phyloP scores from a whole-genome alignment of 2,797 vertebrate genomes.

The Bryconaethiops microstoma region DNA sequence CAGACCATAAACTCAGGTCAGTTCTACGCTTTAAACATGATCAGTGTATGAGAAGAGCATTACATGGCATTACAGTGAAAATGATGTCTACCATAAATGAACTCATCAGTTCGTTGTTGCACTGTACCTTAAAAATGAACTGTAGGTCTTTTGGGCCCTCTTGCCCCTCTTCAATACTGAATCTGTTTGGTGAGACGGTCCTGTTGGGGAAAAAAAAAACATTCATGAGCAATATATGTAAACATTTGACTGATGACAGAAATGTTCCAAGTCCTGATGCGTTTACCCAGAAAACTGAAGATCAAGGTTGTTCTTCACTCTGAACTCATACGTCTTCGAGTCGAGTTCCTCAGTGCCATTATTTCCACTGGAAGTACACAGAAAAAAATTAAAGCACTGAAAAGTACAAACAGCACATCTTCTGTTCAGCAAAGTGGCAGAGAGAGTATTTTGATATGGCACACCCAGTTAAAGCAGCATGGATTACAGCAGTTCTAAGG shows the following conservation, averaged over 20 bases:
- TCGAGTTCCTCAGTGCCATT: constrained; percentile 47
- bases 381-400: not conserved
- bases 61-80: not conserved
- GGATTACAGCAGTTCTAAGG: constrained; percentile 58
- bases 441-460: constrained; percentile 34
- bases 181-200: constrained; percentile 24
- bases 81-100: not conserved
- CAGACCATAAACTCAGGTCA: not conserved
- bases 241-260: not conserved
- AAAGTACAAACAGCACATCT: not conserved
- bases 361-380: constrained; percentile 55
- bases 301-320: constrained; percentile 53
- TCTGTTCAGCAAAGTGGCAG: not conserved
- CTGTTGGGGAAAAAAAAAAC: constrained; percentile 41
- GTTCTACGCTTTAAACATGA: not conserved
- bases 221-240: constrained; percentile 2
- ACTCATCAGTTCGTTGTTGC: not conserved
- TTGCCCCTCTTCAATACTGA: constrained; percentile 50
- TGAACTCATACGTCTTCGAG: constrained; percentile 43
- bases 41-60: not conserved
- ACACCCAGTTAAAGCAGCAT: constrained; percentile 71
- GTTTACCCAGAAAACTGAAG: constrained; percentile 60
- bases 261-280: not conserved
- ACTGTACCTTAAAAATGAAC: constrained; percentile 50
- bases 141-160: not conserved